Evolutionary conservation across 2,797 vertebrate species (phyloP).

Genomic region (Urophycis tenuis): DNA sequence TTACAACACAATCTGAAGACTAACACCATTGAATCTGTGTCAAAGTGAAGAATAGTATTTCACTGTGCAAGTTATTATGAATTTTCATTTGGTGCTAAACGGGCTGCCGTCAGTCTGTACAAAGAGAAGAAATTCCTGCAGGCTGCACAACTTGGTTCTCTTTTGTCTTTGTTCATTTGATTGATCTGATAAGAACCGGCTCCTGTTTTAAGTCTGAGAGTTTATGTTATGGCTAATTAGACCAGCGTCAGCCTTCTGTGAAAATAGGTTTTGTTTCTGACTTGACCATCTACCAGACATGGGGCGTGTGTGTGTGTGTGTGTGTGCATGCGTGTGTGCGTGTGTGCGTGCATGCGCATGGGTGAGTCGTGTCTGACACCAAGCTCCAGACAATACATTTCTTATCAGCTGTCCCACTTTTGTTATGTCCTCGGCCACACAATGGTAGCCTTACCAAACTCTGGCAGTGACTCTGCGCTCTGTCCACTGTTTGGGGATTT

Average conservation of each 20-base stretch:
- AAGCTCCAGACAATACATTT: conserved; percentile 12
- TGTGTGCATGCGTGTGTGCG: conserved; percentile 10
- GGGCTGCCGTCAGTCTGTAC: conserved; percentile 8
- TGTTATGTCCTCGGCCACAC: conserved; percentile 54
- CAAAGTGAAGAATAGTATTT: neutral
- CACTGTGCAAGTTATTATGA: conserved; percentile 31
- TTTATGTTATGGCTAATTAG: conserved; percentile 61
- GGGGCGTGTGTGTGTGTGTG: neutral
- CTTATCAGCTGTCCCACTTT: conserved; percentile 46
- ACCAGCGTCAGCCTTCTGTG: conserved; percentile 32
- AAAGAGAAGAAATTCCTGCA: conserved; percentile 20
- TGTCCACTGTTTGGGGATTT: neutral
- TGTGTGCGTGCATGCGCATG: conserved; percentile 11
- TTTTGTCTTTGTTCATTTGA: conserved; percentile 59
- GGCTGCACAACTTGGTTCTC: conserved; percentile 29
- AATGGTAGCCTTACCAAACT: conserved; percentile 41
- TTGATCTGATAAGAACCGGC: conserved; percentile 58
- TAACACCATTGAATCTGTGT: neutral
- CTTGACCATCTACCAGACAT: conserved; percentile 14
- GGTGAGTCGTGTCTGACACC: neutral
- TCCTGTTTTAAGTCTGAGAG: conserved; percentile 39
- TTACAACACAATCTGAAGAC: neutral
- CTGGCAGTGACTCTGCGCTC: neutral
- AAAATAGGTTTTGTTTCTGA: conserved; percentile 58
- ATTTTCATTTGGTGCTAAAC: conserved; percentile 38